Percentiles rank a stretch among this genome's conserved stretches.
Evolutionary conservation across 2,113 vertebrate species (phyloP).

Genomic region (Microcebus griseorufus): DNA sequence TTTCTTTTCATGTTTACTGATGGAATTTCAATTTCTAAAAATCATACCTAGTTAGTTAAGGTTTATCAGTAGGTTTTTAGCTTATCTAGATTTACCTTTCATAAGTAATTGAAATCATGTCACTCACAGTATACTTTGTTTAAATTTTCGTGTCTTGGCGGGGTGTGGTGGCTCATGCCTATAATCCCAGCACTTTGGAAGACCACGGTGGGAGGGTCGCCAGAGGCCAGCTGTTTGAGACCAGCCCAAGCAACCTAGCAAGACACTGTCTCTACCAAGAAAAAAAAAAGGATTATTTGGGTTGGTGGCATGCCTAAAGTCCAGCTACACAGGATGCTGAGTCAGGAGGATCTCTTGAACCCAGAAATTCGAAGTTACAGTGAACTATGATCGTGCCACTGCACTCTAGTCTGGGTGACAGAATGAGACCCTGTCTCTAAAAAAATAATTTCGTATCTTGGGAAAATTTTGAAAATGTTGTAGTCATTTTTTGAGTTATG

Average conservation of each 20-base stretch:
- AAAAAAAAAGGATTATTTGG: too few relatives aligned
- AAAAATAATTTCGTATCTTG: neutral
- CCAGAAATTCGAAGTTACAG: neutral
- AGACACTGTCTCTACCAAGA: too few relatives aligned
- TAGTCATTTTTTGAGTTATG: neutral
- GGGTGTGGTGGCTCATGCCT: neutral
- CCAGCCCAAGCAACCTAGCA: too few relatives aligned
- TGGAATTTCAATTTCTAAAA: conserved; percentile 28
- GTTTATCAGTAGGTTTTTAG: neutral
- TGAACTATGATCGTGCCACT: neutral
- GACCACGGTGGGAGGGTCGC: neutral
- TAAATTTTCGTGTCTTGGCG: neutral
- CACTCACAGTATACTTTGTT: neutral
- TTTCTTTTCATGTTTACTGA: conserved; percentile 34
- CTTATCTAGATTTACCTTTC: conserved; percentile 35
- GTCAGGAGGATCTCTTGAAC: neutral
- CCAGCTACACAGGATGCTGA: neutral
- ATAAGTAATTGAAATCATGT: conserved; percentile 22
- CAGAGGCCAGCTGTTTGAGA: too few relatives aligned
- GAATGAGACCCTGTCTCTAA: neutral
- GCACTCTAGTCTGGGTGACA: neutral
- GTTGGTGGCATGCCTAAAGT: neutral
- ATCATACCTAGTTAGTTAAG: neutral
- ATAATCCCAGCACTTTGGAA: neutral
- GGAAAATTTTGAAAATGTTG: conserved; percentile 10